Percentiles rank a stretch among this genome's conserved stretches.
These are phyloP conservation scores for Lasioglossum lativentre DNA, from an alignment of 2,888 invertebrate species.

Conservation along the genomic window DNA sequence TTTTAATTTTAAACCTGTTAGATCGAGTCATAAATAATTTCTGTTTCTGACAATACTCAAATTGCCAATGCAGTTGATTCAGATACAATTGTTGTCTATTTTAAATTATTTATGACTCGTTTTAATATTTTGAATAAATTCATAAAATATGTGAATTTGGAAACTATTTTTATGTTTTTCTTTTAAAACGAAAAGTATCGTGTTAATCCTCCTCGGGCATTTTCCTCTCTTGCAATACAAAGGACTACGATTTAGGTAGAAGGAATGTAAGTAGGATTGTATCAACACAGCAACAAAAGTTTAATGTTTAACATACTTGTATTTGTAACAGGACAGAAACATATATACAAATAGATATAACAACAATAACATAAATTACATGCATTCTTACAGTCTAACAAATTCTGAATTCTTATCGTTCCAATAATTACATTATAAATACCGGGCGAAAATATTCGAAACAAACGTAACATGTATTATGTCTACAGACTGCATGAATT, in stretches of 20 bases:
- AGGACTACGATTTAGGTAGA: too few species aligned
- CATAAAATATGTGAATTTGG: too few species aligned
- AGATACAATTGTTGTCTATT: not conserved
- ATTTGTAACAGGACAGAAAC: not conserved
- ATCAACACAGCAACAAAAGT: too few species aligned
- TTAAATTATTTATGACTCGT: not conserved
- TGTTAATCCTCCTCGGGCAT: too few species aligned
- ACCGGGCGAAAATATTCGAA: not conserved
- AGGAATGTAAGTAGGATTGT: not conserved
- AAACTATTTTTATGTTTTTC: too few species aligned
- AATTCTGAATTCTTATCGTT: not conserved
- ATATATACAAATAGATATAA: conserved; percentile 36
- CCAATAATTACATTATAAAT: not conserved
- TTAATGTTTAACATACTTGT: not conserved
- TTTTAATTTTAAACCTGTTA: too few species aligned
- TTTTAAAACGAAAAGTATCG: too few species aligned
- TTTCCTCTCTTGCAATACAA: too few species aligned
- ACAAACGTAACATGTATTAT: not conserved
- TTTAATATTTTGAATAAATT: not conserved
- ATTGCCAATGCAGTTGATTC: too few species aligned
- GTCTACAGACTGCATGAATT: not conserved
- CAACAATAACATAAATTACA: conserved; percentile 9
- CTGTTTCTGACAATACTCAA: too few species aligned
- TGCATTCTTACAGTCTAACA: not conserved
- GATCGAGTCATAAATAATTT: too few species aligned